A percentile compares a stretch with the other conserved stretches of the same genome.
phyloP scores from a whole-genome alignment of 2,888 invertebrate species.

The Andrena marginata region DNA sequence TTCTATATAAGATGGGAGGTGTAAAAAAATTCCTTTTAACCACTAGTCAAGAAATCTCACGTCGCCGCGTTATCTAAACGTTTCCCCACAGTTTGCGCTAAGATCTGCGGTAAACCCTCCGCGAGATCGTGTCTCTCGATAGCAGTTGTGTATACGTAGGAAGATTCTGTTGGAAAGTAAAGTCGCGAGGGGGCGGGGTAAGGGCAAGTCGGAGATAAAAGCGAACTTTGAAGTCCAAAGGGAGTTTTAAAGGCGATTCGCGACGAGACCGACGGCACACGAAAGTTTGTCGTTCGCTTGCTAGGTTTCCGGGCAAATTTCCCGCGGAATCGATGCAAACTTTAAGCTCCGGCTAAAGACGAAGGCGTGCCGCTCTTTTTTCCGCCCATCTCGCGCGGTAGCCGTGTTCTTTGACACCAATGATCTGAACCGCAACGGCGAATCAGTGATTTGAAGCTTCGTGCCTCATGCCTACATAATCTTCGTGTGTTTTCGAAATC shows the following conservation, averaged over 20 bases:
- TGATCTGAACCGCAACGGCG: no score
- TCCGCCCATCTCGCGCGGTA: neutral
- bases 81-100: neutral
- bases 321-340: constrained; percentile 9
- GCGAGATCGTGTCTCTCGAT: constrained; percentile 10
- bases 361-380: constrained; percentile 4
- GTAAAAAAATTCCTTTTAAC: neutral
- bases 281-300: constrained; percentile 50
- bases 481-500: no score
- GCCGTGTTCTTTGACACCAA: no score
- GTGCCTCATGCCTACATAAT: no score
- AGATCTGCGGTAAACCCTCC: neutral
- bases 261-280: constrained; percentile 15
- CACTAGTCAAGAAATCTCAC: neutral
- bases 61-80: neutral
- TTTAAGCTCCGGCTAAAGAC: constrained; percentile 7
- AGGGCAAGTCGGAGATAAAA: constrained; percentile 41
- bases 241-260: constrained; percentile 53
- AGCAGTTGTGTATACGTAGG: constrained; percentile 7
- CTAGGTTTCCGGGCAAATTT: neutral
- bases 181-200: neutral
- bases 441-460: no score
- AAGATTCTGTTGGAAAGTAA: constrained; percentile 33
- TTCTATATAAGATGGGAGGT: neutral
- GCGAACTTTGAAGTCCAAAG: constrained; percentile 50